phyloP scores from a whole-genome alignment of 1,140 invertebrate genomes.

The Triops cancriformis region DNA sequence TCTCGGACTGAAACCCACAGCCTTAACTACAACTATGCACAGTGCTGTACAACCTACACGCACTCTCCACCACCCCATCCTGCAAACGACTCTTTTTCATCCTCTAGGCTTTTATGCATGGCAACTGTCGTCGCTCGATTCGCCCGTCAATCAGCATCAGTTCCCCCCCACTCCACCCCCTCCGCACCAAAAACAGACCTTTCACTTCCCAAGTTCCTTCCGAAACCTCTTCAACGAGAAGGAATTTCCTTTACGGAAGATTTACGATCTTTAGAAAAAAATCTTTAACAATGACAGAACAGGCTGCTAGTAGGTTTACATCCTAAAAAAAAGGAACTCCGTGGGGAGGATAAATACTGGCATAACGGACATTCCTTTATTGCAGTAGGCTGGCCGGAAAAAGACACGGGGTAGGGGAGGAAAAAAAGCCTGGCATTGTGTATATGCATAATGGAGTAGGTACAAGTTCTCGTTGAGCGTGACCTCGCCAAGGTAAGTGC shows the following conservation, averaged over 20 bases:
- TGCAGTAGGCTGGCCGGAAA: neutral
- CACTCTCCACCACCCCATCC: neutral
- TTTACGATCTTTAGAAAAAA: neutral
- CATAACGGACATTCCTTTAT: too few relatives aligned
- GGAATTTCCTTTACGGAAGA: neutral
- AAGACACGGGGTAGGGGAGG: neutral
- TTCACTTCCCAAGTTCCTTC: neutral
- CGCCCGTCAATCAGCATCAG: conserved; percentile 7
- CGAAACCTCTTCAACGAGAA: neutral
- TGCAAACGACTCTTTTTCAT: neutral
- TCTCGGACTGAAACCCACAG: neutral
- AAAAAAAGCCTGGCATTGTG: neutral
- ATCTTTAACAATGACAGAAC: neutral
- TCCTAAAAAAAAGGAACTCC: neutral
- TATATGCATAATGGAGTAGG: conserved; percentile 1
- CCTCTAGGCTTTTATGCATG: conserved; percentile 1
- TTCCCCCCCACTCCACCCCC: neutral
- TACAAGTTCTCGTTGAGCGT: neutral
- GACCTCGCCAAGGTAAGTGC: conserved; percentile 4
- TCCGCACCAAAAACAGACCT: neutral
- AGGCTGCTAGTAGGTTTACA: neutral
- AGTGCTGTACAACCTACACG: neutral
- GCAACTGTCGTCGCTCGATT: conserved; percentile 12
- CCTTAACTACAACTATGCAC: neutral
- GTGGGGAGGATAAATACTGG: too few relatives aligned